A percentile compares a stretch with the other conserved stretches of the same genome.
Evolutionary conservation across 1,140 invertebrate genomes (phyloP).

Genomic region (Venturia canescens): DNA sequence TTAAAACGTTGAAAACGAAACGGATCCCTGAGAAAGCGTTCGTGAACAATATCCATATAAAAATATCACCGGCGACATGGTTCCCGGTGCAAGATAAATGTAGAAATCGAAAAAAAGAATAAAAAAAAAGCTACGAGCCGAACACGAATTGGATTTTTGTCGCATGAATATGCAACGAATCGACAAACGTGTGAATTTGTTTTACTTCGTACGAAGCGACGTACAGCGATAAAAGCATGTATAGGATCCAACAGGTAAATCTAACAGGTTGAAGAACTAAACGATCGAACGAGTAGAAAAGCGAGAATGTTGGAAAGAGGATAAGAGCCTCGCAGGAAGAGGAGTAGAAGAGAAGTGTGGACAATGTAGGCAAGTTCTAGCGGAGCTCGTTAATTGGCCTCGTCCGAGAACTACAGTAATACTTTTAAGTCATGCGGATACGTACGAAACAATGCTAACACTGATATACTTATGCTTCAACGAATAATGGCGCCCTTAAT

Average conservation of each 20-base stretch:
- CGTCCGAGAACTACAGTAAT: background rate
- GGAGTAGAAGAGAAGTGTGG: conserved; percentile 27
- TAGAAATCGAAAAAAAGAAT: background rate
- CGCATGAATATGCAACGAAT: background rate
- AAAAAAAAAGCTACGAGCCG: background rate
- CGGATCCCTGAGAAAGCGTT: too few species aligned
- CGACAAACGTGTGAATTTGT: conserved; percentile 4
- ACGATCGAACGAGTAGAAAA: conserved; percentile 17
- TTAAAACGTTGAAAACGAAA: too few species aligned
- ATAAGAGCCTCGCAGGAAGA: conserved; percentile 8
- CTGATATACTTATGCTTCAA: background rate
- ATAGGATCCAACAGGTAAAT: conserved; percentile 52
- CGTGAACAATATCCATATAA: too few species aligned
- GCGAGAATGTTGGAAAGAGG: conserved; percentile 2
- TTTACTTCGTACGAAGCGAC: background rate
- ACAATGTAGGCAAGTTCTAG: conserved; percentile 37
- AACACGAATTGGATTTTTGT: conserved; percentile 5
- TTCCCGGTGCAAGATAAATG: background rate
- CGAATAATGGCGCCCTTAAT: background rate
- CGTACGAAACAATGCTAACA: background rate
- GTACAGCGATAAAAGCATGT: conserved; percentile 15
- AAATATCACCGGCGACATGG: background rate
- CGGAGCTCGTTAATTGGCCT: conserved; percentile 20
- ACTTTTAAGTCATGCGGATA: background rate
- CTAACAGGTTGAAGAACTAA: conserved; percentile 48